These are phyloP conservation scores for Xestia rhomboidea DNA, from an alignment of 2,888 invertebrate species.

Conservation along the genomic window DNA sequence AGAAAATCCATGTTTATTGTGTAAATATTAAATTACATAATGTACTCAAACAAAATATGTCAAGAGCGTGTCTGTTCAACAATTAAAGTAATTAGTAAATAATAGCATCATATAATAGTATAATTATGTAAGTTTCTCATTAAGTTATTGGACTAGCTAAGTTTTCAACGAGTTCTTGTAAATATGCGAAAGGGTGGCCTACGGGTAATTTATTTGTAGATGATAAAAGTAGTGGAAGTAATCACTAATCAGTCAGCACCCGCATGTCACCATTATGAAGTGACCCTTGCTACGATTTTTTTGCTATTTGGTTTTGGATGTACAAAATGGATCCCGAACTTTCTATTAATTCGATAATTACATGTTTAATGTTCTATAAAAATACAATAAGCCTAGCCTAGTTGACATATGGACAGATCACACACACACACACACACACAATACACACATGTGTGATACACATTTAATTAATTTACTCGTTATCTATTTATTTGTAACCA, in stretches of 20 bases:
- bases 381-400: no score
- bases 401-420: no score
- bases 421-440: no score
- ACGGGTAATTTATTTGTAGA: background rate
- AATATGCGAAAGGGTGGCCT: no score
- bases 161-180: background rate
- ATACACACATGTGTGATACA: no score
- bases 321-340: background rate
- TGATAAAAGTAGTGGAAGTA: background rate
- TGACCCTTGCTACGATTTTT: background rate
- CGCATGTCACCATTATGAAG: background rate
- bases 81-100: constrained; percentile 17
- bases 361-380: no score
- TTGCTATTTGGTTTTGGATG: background rate
- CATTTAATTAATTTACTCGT: no score
- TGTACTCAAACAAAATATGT: constrained; percentile 30
- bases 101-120: no score
- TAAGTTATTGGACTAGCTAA: background rate
- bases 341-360: no score
- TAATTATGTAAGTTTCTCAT: background rate
- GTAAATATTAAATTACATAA: background rate
- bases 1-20: constrained; percentile 10
- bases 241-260: background rate
- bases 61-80: constrained; percentile 14
- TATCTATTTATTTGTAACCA: no score